These are phyloP conservation scores for Ischnura elegans DNA, from an alignment of 2,888 invertebrate species.

Conservation along the genomic window DNA sequence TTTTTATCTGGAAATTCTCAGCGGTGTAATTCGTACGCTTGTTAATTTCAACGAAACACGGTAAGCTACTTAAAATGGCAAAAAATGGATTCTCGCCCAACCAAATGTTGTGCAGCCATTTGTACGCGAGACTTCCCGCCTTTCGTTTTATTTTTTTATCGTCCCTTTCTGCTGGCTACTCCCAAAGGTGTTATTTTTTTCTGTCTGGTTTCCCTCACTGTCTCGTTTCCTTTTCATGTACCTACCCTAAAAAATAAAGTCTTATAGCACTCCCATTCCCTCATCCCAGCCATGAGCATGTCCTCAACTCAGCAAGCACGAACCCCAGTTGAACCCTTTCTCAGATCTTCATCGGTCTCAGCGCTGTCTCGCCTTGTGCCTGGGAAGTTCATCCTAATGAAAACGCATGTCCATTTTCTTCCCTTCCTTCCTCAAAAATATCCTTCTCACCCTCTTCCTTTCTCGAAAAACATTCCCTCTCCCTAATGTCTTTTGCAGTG, in stretches of 20 bases:
- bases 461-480: background rate
- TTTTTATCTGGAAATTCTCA: background rate
- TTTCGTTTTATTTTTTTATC: background rate
- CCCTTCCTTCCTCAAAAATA: background rate
- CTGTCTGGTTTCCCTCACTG: background rate
- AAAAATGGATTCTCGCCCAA: background rate
- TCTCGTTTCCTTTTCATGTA: background rate
- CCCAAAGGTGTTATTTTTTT: background rate
- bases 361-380: background rate
- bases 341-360: background rate
- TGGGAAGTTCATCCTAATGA: background rate
- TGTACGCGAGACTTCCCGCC: background rate
- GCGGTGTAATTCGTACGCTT: background rate
- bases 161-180: background rate
- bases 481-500: background rate
- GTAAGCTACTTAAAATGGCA: background rate
- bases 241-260: background rate
- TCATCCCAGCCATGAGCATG: background rate
- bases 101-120: background rate
- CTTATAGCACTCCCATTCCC: background rate
- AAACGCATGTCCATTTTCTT: slow-evolving; percentile 14
- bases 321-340: background rate
- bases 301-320: background rate
- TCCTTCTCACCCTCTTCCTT: background rate
- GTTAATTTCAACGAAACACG: background rate